Base-by-base conservation (phyloP, 2,797 vertebrate genomes). In the Paramormyrops hopkinsi region DNA sequence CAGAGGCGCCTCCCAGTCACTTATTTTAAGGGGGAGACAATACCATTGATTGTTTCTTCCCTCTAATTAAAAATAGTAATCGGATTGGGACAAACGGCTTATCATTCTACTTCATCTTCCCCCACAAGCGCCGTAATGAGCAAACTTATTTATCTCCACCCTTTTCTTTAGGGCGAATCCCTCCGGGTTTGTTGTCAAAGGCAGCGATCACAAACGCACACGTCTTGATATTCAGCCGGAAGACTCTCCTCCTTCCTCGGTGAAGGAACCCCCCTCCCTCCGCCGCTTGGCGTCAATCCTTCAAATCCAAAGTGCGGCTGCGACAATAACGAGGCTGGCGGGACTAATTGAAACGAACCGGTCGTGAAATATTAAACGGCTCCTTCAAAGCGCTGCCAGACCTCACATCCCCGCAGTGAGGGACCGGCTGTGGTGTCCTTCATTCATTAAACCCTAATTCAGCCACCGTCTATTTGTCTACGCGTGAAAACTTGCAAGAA, bases 301-400 rank as follows among this genome's bases (percentile, higher is more conserved):
- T 86, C 84, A 85, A 33, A 51, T 50, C 83, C 33, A 53, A 85
- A 50, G 48, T 56, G 37, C 19, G 53, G 22, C 11, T 56, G 50
- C 19, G 53, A 87, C 33, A 53, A 12, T 87, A 87, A 56, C 33
- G 14, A 87, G 25, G 17, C 53, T 29, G 53, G 51, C 5, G 25
- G 33, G 53, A 41, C 86, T n/a, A 87, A 87, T 56, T 86, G 51
- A 54, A 86, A 37, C 22, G 25, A 86, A 86, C 46, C 51, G 22
- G 50, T 56, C 29, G 11, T 56, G 29, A 86, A 86, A 86, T 86
- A 86, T 87, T 87, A 87, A 87, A 41, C 25, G 51, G 11, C 19
- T 44, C 29, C 50, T 85, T 87, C 50, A 87, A 59, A 87, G 25
- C 22, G 3, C 11, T 22, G 46, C 14, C 84, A 17, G 48, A 53